A percentile compares a stretch with the other conserved stretches of the same genome.
phyloP scores from a whole-genome alignment of 2,888 invertebrate genomes.

The Acanthosoma haemorrhoidale region DNA sequence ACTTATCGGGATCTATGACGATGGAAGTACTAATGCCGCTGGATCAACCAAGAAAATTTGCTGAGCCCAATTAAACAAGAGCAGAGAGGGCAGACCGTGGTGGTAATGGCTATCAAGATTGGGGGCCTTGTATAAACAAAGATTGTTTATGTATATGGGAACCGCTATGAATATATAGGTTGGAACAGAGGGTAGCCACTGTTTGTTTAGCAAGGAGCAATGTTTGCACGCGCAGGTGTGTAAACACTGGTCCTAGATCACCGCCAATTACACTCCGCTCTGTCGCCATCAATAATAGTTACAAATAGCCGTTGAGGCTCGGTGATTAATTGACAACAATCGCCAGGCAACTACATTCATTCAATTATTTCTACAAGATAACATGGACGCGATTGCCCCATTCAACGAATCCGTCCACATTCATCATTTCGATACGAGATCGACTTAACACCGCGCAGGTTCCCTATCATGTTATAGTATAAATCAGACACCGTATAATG shows the following conservation, averaged over 20 bases:
- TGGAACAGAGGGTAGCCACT: neutral
- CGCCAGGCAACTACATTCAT: too few species aligned
- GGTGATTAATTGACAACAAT: neutral
- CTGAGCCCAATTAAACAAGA: constrained; percentile 1
- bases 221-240: neutral
- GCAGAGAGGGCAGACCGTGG: too few species aligned
- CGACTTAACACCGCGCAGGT: too few species aligned
- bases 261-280: neutral
- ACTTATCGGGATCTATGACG: too few species aligned
- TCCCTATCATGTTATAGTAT: too few species aligned
- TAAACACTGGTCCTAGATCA: constrained; percentile 4
- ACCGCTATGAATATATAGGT: constrained; percentile 6
- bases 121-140: neutral
- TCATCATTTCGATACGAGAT: too few species aligned
- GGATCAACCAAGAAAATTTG: neutral
- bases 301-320: neutral
- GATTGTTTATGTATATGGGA: constrained; percentile 14
- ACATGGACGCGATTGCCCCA: too few species aligned
- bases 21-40: too few species aligned
- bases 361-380: too few species aligned
- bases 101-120: constrained; percentile 2
- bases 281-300: neutral
- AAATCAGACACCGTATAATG: too few species aligned
- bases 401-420: too few species aligned
- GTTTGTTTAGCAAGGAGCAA: neutral